phyloP scores from a whole-genome alignment of 2,113 vertebrate genomes.

The Fregetta grallaria region DNA sequence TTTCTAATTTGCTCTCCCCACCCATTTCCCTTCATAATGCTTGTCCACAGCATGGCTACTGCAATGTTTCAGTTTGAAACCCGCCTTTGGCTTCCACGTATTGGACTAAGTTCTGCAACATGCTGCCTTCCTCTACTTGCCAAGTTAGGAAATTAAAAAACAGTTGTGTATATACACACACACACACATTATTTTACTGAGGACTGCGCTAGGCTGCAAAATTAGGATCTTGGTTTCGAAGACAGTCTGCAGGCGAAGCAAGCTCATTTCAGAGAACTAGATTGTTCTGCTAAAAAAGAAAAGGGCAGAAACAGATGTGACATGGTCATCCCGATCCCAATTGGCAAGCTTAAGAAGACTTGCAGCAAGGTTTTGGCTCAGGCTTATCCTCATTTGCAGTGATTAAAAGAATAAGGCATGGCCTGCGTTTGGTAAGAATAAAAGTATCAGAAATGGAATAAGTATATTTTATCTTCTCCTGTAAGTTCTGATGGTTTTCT shows the following conservation, averaged over 20 bases:
- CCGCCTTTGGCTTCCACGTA: neutral
- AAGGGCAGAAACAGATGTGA: neutral
- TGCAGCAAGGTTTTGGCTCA: neutral
- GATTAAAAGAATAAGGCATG: neutral
- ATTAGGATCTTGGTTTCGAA: neutral
- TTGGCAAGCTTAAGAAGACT: neutral
- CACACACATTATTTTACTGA: neutral
- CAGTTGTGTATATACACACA: neutral
- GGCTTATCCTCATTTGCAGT: neutral
- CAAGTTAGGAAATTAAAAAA: neutral
- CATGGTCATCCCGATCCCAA: accelerated
- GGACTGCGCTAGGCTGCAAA: neutral
- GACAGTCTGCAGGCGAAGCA: neutral
- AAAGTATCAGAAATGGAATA: neutral
- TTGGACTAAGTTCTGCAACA: neutral
- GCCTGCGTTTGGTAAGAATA: neutral
- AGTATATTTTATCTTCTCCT: neutral
- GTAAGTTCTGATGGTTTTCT: neutral
- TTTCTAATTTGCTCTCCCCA: neutral
- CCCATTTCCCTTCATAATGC: neutral
- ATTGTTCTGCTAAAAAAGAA: neutral
- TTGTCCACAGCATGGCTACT: neutral
- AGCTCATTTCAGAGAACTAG: neutral
- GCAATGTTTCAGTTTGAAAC: neutral
- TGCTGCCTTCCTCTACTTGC: neutral